Evolutionary conservation across 2,888 invertebrate species (phyloP).

Genomic region (Apamea epomidion): DNA sequence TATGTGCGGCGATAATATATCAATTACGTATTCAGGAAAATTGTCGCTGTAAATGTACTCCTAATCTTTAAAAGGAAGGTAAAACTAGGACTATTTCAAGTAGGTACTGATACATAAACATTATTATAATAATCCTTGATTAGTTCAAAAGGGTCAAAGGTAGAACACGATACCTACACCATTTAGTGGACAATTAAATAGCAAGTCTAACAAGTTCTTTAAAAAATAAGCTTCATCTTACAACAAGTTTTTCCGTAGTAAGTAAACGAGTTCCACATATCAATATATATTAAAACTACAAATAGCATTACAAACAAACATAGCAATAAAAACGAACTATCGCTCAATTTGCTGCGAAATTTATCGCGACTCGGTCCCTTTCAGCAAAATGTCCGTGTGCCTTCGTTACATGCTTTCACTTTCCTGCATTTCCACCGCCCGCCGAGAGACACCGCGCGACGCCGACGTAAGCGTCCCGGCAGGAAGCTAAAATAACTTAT

Average conservation of each 20-base stretch:
- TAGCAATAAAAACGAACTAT: conserved; percentile 1
- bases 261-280: neutral
- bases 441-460: conserved; percentile 60
- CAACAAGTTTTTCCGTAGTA: neutral
- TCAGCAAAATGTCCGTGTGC: conserved; percentile 52
- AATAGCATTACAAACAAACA: conserved; percentile 16
- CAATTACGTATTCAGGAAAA: conserved; percentile 8
- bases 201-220: neutral
- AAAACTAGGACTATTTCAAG: neutral
- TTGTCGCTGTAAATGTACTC: neutral
- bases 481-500: conserved; percentile 81
- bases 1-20: conserved; percentile 3
- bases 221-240: neutral
- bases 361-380: conserved; percentile 41
- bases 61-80: neutral
- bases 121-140: neutral
- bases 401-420: conserved; percentile 81
- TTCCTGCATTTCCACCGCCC: conserved; percentile 79
- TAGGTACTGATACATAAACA: neutral
- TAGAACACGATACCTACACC: neutral
- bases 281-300: neutral
- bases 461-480: conserved; percentile 68
- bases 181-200: no score
- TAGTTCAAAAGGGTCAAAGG: neutral
- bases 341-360: conserved; percentile 33